phyloP scores from a whole-genome alignment of 2,888 invertebrate genomes.

The Ashinkailepas kermadecensis region DNA sequence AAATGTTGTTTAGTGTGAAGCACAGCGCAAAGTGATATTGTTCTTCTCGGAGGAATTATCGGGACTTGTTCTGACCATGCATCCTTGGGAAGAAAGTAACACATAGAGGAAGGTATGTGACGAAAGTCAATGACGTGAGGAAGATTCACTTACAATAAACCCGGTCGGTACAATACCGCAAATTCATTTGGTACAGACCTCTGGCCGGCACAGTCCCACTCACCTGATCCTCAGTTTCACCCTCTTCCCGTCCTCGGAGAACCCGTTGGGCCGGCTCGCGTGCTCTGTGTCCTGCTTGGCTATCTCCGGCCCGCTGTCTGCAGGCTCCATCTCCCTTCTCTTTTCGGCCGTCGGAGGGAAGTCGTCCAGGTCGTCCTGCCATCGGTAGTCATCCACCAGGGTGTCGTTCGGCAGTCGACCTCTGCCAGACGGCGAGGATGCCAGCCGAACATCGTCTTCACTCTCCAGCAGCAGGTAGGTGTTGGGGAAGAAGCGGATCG shows the following conservation, averaged over 20 bases:
- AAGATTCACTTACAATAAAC: too few species aligned
- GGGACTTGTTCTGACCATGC: too few species aligned
- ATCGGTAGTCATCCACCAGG: neutral
- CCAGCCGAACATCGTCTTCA: neutral
- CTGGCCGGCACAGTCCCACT: neutral
- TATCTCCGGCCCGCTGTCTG: neutral
- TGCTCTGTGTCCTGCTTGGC: too few species aligned
- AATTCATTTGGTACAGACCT: too few species aligned
- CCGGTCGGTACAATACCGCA: too few species aligned
- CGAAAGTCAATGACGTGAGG: too few species aligned
- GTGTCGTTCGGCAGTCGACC: neutral
- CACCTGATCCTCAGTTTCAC: neutral
- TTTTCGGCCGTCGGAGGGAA: neutral
- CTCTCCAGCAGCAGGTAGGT: slow-evolving; percentile 17
- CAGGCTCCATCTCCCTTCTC: neutral
- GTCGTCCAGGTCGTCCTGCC: neutral
- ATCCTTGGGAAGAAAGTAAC: too few species aligned
- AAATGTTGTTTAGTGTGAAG: too few species aligned
- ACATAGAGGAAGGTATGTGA: too few species aligned
- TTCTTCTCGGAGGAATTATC: too few species aligned
- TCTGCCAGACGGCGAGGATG: neutral
- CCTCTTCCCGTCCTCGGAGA: neutral
- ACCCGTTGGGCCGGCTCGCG: neutral
- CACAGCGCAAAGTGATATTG: too few species aligned
- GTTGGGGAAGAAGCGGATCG: neutral